Conservation (phyloP, 2,113 vertebrate species). For the Centropus bengalensis region DNA sequence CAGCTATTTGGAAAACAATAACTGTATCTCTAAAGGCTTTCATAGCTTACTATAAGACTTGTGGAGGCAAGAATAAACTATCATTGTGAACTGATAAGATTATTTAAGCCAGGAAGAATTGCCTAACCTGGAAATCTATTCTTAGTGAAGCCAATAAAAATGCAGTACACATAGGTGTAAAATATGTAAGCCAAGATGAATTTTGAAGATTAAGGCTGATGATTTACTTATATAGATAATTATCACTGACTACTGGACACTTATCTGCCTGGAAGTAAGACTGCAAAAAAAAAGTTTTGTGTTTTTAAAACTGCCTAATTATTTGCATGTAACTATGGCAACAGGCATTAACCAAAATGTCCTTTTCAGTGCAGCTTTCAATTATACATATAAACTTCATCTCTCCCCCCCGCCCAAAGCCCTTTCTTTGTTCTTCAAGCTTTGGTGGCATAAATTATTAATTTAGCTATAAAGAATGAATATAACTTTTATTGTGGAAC, state of each 20-base stretch:
- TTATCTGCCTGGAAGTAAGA: conserved; percentile 2
- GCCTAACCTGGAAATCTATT: not conserved
- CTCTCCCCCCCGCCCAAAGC: not conserved
- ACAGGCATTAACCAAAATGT: conserved; percentile 13
- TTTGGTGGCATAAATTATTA: conserved; percentile 40
- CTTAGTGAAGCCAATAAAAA: not conserved
- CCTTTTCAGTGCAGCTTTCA: conserved; percentile 8
- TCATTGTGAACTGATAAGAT: not conserved
- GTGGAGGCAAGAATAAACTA: not conserved
- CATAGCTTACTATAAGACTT: not conserved
- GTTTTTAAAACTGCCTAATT: conserved; percentile 3
- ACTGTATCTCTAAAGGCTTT: not conserved
- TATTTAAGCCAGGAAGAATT: not conserved
- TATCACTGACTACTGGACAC: not conserved
- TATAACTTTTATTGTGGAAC: not conserved
- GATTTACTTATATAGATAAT: not conserved
- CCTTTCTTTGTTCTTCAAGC: not conserved
- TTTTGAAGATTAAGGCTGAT: not conserved
- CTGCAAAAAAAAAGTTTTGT: not conserved
- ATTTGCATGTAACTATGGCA: conserved; percentile 44
- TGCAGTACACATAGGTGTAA: not conserved
- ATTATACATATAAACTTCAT: conserved; percentile 1
- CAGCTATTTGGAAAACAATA: not conserved
- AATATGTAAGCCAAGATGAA: not conserved
- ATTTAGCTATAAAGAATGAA: conserved; percentile 23